Percentiles rank a stretch among this genome's conserved stretches.
These are phyloP conservation scores for Nymphalis c-album DNA, from an alignment of 2,888 invertebrate species.

Conservation along the genomic window DNA sequence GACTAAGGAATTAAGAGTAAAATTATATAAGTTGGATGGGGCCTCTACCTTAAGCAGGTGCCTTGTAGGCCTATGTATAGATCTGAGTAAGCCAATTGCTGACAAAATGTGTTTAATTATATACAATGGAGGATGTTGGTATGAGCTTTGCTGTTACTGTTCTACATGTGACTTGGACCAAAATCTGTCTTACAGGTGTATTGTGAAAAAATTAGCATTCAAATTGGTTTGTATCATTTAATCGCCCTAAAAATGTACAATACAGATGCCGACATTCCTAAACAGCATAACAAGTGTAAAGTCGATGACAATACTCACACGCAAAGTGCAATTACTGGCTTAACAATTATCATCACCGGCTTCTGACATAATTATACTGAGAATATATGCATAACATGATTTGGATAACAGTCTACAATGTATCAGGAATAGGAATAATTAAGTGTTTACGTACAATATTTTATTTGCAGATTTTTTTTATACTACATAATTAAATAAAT, in stretches of 20 bases:
- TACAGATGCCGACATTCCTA: slow-evolving; percentile 76
- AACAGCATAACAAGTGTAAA: slow-evolving; percentile 64
- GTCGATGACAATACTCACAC: slow-evolving; percentile 72
- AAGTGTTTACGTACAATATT: slow-evolving; percentile 76
- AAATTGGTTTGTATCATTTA: slow-evolving; percentile 74
- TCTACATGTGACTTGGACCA: too few relatives aligned
- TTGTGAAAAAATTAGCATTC: slow-evolving; percentile 48
- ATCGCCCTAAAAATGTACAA: slow-evolving; percentile 80
- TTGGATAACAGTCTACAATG: slow-evolving; percentile 70
- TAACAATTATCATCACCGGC: slow-evolving; percentile 63
- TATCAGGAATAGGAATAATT: slow-evolving; percentile 77
- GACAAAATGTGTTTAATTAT: too few relatives aligned
- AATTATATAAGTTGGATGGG: too few relatives aligned
- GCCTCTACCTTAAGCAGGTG: too few relatives aligned
- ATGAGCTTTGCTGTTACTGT: too few relatives aligned
- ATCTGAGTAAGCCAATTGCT: too few relatives aligned
- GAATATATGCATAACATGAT: slow-evolving; percentile 64
- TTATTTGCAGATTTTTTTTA: slow-evolving; percentile 72
- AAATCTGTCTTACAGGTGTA: neutral
- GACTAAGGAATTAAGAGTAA: too few relatives aligned
- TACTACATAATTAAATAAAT: slow-evolving; percentile 81
- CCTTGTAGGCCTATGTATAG: too few relatives aligned
- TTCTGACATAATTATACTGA: slow-evolving; percentile 51
- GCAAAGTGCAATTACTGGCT: slow-evolving; percentile 74
- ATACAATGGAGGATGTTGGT: too few relatives aligned